Conservation (phyloP, 1,140 invertebrate genomes). For the Drosophila sulfurigaster region DNA sequence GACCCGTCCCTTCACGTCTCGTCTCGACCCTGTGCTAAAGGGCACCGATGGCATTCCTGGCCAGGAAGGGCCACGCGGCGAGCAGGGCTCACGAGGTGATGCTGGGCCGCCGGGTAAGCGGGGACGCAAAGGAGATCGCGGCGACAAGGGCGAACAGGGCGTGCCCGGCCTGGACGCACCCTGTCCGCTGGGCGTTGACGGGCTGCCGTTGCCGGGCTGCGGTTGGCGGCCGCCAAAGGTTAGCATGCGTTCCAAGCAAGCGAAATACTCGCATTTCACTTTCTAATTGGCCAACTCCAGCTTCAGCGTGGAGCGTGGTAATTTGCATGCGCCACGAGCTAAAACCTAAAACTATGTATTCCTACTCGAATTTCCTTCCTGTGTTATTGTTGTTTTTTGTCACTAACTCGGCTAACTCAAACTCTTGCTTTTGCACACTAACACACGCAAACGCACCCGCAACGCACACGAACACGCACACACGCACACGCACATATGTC, state of each 20-base stretch:
- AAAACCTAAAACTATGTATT: slow-evolving; percentile 16
- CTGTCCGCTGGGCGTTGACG: slow-evolving; percentile 97
- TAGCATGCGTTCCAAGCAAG: slow-evolving; percentile 76
- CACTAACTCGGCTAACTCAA: slow-evolving; percentile 72
- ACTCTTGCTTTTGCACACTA: slow-evolving; percentile 79
- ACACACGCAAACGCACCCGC: slow-evolving; percentile 46
- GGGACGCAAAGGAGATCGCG: slow-evolving; percentile 95
- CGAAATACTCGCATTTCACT: slow-evolving; percentile 39
- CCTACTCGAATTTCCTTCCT: slow-evolving; percentile 29
- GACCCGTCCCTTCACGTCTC: not conserved
- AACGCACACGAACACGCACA: slow-evolving; percentile 25
- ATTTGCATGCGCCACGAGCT: slow-evolving; percentile 56
- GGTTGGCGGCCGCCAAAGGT: slow-evolving; percentile 96
- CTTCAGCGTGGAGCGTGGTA: slow-evolving; percentile 39
- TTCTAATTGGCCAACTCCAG: slow-evolving; percentile 48
- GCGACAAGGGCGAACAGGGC: slow-evolving; percentile 95
- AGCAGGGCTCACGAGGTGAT: slow-evolving; percentile 94
- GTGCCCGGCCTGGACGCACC: slow-evolving; percentile 98
- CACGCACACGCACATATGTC: slow-evolving; percentile 20
- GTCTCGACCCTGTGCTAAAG: slow-evolving; percentile 85
- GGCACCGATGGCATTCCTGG: slow-evolving; percentile 97
- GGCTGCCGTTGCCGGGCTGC: slow-evolving; percentile 96
- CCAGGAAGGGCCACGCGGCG: slow-evolving; percentile 92
- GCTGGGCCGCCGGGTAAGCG: slow-evolving; percentile 94
- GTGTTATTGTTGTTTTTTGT: slow-evolving; percentile 57